Conservation (phyloP, 2,797 vertebrate species). For the Poeciliopsis paucimaculata region DNA sequence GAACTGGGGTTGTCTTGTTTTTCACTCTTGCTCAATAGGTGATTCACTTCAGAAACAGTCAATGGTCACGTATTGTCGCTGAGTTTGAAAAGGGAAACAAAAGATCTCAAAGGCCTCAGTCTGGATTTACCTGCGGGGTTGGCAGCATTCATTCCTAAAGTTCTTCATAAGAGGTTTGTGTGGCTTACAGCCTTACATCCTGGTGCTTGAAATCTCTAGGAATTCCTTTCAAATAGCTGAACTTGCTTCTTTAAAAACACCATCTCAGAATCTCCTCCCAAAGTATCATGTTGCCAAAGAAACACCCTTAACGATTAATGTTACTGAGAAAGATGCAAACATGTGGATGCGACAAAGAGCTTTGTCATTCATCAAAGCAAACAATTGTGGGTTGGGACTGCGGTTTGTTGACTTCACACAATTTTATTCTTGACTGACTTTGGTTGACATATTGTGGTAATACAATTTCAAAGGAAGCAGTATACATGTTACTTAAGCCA, state of each 20-base stretch:
- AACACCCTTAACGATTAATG: background rate
- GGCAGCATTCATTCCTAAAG: background rate
- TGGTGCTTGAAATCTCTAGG: background rate
- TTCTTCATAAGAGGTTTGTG: background rate
- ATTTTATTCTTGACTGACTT: background rate
- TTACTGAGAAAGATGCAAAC: background rate
- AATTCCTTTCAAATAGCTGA: background rate
- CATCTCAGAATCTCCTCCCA: slow-evolving; percentile 5
- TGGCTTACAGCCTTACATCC: background rate
- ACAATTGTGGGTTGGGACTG: background rate
- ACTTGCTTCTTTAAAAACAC: background rate
- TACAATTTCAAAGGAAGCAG: background rate
- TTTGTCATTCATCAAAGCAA: background rate
- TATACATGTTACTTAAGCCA: background rate
- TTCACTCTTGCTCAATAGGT: background rate
- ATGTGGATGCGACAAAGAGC: background rate
- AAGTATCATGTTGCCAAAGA: background rate
- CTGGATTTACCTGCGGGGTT: background rate
- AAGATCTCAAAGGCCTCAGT: background rate
- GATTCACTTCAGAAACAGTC: background rate
- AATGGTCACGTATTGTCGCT: background rate
- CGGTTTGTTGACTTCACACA: background rate
- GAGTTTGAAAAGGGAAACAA: background rate
- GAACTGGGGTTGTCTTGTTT: background rate
- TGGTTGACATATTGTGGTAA: background rate